Conservation (phyloP, 2,797 vertebrate genomes). For the Pseudomugil gertrudae region DNA sequence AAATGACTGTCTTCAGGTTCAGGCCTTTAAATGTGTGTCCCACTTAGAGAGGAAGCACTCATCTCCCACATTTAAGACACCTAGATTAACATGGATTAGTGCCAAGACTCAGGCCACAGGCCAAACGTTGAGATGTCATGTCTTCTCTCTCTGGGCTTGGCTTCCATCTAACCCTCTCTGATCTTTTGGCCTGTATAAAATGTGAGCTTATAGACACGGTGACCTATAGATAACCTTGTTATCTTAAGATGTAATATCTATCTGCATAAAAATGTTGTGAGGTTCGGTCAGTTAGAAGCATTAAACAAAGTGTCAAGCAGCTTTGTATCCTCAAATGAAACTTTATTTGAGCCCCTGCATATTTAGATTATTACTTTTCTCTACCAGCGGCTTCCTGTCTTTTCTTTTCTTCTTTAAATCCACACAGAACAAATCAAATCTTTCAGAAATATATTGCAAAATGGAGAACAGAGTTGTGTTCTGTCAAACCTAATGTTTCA, state of each 20-base stretch:
- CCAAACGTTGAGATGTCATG: conserved; percentile 67
- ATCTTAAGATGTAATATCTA: not conserved
- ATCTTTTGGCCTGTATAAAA: conserved; percentile 15
- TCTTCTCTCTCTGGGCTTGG: conserved; percentile 38
- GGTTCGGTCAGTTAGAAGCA: not conserved
- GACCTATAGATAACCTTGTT: conserved; percentile 11
- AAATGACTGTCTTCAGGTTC: conserved; percentile 61
- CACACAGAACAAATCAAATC: not conserved
- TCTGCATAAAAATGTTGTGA: conserved; percentile 13
- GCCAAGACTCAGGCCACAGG: conserved; percentile 66
- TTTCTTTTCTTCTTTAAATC: conserved; percentile 7
- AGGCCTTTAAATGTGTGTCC: conserved; percentile 70
- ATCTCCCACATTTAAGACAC: conserved; percentile 78
- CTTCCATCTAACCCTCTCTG: conserved; percentile 33
- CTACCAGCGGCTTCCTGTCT: not conserved
- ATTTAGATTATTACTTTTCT: not conserved
- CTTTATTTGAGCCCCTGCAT: conserved; percentile 1
- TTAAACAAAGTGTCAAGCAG: conserved; percentile 9
- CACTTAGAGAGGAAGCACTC: conserved; percentile 71
- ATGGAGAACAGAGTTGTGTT: conserved; percentile 1
- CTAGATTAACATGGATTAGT: conserved; percentile 83
- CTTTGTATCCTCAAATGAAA: not conserved
- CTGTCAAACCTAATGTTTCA: not conserved
- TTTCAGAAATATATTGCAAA: conserved; percentile 1
- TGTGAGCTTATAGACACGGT: conserved; percentile 10